These are phyloP conservation scores for Trachelus troglodyta DNA, from an alignment of 2,888 invertebrate species.

Conservation along the genomic window DNA sequence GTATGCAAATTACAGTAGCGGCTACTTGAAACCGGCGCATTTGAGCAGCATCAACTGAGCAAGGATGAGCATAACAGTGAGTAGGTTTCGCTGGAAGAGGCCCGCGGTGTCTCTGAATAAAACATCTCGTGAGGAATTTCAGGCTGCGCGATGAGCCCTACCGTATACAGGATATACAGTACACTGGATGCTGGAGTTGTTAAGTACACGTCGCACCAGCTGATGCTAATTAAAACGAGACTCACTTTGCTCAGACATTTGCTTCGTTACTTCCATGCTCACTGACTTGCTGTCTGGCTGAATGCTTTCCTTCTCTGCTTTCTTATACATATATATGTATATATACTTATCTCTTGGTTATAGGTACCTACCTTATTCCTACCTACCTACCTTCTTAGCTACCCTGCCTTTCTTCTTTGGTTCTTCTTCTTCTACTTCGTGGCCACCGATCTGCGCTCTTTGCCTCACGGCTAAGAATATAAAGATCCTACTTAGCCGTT, in stretches of 20 bases:
- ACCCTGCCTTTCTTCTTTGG: constrained; percentile 5
- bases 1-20: constrained; percentile 65
- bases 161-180: neutral
- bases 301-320: neutral
- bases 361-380: neutral
- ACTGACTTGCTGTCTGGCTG: neutral
- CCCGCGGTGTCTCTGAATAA: constrained; percentile 64
- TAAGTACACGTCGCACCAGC: constrained; percentile 64
- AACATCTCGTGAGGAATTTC: constrained; percentile 63
- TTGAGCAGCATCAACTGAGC: constrained; percentile 44
- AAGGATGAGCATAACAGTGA: constrained; percentile 36
- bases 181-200: constrained; percentile 46
- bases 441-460: constrained; percentile 10
- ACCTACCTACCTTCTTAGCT: constrained; percentile 20
- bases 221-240: constrained; percentile 65
- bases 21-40: constrained; percentile 59
- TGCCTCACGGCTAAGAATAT: constrained; percentile 64
- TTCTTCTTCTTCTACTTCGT: neutral
- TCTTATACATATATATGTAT: neutral
- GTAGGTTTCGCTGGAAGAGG: constrained; percentile 32
- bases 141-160: constrained; percentile 38
- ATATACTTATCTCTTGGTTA: neutral
- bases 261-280: constrained; percentile 1
- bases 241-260: constrained; percentile 48
- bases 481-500: constrained; percentile 65